Percentiles rank a stretch among this genome's conserved stretches.
These are phyloP conservation scores for Pseudachorutes palmiensis DNA, from an alignment of 1,140 invertebrate species.

Conservation along the genomic window DNA sequence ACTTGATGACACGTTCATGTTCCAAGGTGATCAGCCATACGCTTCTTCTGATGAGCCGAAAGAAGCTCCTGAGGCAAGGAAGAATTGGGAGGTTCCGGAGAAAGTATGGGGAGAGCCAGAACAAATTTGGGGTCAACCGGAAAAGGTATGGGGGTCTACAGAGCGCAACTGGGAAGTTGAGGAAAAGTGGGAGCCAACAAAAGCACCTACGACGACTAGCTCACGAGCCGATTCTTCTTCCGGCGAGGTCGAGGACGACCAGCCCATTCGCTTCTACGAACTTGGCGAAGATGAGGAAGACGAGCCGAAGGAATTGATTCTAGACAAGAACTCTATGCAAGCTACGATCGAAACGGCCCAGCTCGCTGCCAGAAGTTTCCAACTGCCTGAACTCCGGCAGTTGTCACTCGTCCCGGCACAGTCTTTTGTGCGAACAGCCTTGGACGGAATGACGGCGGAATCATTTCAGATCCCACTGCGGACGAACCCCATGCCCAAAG, in stretches of 20 bases:
- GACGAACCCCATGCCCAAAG: neutral
- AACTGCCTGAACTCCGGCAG: slow-evolving; percentile 26
- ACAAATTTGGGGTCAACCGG: slow-evolving; percentile 56
- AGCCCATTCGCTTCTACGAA: slow-evolving; percentile 17
- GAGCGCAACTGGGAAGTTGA: slow-evolving; percentile 25
- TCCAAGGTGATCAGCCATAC: slow-evolving; percentile 1
- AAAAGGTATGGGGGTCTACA: slow-evolving; percentile 45
- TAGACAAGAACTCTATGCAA: slow-evolving; percentile 8
- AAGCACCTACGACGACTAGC: slow-evolving; percentile 2
- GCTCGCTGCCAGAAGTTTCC: slow-evolving; percentile 10
- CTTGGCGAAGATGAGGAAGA: slow-evolving; percentile 33
- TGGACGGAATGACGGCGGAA: slow-evolving; percentile 16
- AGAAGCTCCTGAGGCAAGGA: slow-evolving; percentile 7
- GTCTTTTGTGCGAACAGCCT: neutral
- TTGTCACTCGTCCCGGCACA: slow-evolving; percentile 16
- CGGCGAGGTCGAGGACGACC: slow-evolving; percentile 16
- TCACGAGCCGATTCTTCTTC: neutral
- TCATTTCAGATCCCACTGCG: slow-evolving; percentile 11
- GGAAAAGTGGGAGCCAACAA: slow-evolving; percentile 52
- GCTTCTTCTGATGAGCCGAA: neutral
- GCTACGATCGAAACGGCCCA: neutral
- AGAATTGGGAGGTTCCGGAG: slow-evolving; percentile 30
- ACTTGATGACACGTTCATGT: slow-evolving; percentile 6
- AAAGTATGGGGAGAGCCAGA: slow-evolving; percentile 51
- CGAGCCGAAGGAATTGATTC: slow-evolving; percentile 12